Conservation (phyloP, 2,113 vertebrate genomes). For the Variabilichromis moorii region DNA sequence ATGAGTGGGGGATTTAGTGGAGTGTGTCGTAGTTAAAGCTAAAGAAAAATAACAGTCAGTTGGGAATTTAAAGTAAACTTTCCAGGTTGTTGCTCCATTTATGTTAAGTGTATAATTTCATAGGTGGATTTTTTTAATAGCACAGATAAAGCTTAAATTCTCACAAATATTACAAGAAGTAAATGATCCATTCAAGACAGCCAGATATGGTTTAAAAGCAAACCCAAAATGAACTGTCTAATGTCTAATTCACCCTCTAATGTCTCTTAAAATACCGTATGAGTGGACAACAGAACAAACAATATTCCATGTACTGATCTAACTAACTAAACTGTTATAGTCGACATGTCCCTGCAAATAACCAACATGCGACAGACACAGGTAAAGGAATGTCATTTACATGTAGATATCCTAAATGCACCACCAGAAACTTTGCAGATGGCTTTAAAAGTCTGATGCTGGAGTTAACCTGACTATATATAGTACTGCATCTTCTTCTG, state of each 20-base stretch:
- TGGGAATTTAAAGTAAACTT: background rate
- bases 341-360: background rate
- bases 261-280: rapidly evolving
- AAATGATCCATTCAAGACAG: background rate
- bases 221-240: background rate
- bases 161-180: background rate
- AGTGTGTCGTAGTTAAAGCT: background rate
- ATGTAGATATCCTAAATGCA: background rate
- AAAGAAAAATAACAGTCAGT: background rate
- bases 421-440: background rate
- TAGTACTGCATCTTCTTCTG: background rate
- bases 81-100: background rate
- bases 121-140: background rate
- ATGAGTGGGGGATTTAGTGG: background rate
- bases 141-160: background rate
- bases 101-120: background rate
- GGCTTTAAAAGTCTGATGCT: background rate
- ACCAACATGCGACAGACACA: background rate
- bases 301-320: background rate
- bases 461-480: background rate
- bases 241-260: background rate
- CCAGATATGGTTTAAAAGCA: background rate
- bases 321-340: background rate
- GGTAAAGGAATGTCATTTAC: background rate
- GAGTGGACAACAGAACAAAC: background rate